Conservation (phyloP, 2,113 vertebrate species). For the Cyprinodon brontotheroides region DNA sequence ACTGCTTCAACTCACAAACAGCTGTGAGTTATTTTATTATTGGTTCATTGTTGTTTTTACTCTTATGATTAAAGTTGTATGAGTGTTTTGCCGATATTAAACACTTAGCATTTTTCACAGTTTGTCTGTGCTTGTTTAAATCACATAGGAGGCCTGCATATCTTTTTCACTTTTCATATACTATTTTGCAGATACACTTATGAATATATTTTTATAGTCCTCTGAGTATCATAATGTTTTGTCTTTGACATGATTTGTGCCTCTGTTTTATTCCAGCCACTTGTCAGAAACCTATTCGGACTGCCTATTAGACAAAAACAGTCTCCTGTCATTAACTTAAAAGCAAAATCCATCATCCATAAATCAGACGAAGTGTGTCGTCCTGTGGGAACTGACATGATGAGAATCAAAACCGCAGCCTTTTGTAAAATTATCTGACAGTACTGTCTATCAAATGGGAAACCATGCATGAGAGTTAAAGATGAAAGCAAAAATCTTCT, state of each 20-base stretch:
- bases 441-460: constrained; percentile 25
- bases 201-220: constrained; percentile 4
- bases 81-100: background rate
- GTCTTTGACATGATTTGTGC: constrained; percentile 38
- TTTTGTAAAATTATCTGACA: constrained; percentile 35
- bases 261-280: constrained; percentile 40
- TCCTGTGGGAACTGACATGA: constrained; percentile 39
- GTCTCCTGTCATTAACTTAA: constrained; percentile 61
- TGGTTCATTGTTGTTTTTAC: constrained; percentile 3
- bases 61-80: background rate
- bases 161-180: background rate
- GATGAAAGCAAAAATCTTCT: constrained; percentile 3
- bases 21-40: background rate
- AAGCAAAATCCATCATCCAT: constrained; percentile 66
- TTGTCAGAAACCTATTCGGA: constrained; percentile 37
- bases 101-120: background rate
- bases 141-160: background rate
- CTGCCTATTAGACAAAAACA: constrained; percentile 64
- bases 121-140: background rate
- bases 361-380: constrained; percentile 51
- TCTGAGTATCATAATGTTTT: constrained; percentile 10
- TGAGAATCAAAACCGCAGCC: constrained; percentile 31
- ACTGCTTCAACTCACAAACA: background rate
- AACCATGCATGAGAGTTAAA: constrained; percentile 17
- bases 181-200: constrained; percentile 6